These are phyloP conservation scores for Meriones unguiculatus DNA, from an alignment of 2,113 vertebrate genomes.

Conservation along the genomic window DNA sequence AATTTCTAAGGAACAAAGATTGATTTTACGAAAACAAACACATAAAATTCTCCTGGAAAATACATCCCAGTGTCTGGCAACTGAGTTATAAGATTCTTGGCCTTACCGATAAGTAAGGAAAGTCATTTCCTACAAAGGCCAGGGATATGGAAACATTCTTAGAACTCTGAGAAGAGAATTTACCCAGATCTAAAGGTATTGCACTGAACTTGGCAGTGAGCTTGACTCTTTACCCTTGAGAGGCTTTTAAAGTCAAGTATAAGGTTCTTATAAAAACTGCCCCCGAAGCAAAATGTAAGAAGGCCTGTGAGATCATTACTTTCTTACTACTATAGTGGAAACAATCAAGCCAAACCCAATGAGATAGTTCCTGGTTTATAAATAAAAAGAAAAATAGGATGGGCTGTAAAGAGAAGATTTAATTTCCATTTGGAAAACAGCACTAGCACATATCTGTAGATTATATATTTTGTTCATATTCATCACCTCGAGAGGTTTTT, in stretches of 20 bases:
- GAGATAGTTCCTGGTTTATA: neutral
- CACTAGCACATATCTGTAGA: neutral
- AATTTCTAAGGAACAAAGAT: neutral
- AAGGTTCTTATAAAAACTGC: neutral
- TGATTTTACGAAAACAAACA: neutral
- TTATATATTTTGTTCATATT: neutral
- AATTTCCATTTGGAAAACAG: neutral
- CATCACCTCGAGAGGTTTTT: neutral
- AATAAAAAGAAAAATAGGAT: neutral
- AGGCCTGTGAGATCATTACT: neutral
- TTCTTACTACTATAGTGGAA: neutral
- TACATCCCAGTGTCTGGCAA: neutral
- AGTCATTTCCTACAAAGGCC: neutral
- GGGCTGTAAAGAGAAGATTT: neutral
- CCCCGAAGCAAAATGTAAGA: neutral
- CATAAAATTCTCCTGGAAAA: neutral
- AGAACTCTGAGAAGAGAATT: neutral
- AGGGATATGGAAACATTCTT: neutral
- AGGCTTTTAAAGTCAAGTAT: neutral
- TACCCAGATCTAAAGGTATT: neutral
- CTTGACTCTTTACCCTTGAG: neutral
- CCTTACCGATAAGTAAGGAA: neutral
- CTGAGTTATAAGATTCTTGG: neutral
- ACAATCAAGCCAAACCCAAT: constrained; percentile 22
- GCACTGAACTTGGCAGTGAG: neutral